Evolutionary conservation across 2,888 invertebrate species (phyloP), one percentile per base, ranked within the genome.

Genomic region (Steinernema scapterisci): DNA sequence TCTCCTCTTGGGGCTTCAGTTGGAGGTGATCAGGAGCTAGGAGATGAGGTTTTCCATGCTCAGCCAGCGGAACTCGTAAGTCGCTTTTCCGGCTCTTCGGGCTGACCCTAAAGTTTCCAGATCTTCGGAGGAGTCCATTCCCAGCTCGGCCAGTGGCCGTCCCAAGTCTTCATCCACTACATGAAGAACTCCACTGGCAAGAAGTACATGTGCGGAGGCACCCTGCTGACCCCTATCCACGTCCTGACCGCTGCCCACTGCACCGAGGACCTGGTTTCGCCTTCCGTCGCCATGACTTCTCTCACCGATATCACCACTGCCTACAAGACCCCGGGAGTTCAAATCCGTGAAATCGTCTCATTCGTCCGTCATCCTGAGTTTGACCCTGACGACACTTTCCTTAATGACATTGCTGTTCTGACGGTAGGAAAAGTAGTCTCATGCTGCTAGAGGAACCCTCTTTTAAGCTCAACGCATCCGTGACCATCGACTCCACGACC

Each of bases 201-300:
- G 48, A 19, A 54, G 23, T 54, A 54, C 23, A 21, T 21, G 23
- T 54, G 54, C 13, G 54, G 54, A 25, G 54, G 54, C 21, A 23
- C 54, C 13, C 54, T 54, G 11, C 54, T 54, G 21, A 19, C 54
- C 13, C 21, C 54, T 16, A 19, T 11, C 7, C 23, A 54, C 54
- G 54, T 54, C 23, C 54, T 54, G 5, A 54, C 54, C 23, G 54
- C 54, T 21, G 54, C 54, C 13, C 54, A 54, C 54, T 54, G 54
- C 54, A 54, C 54, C 54, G 54, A 54, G 25, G 54, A 54, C 54
- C 54, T 54, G 5, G 23, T 23, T 5, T 19, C 54, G 2, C 54
- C 54, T 3, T 54, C 54, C 5, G 16, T 23, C 21, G 54, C 54
- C 2, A 54, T 54, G 54, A 19, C 25, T 5, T 9, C 23, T 13